Conservation (phyloP, 2,888 invertebrate genomes). For the Drosophila kuntzei region DNA sequence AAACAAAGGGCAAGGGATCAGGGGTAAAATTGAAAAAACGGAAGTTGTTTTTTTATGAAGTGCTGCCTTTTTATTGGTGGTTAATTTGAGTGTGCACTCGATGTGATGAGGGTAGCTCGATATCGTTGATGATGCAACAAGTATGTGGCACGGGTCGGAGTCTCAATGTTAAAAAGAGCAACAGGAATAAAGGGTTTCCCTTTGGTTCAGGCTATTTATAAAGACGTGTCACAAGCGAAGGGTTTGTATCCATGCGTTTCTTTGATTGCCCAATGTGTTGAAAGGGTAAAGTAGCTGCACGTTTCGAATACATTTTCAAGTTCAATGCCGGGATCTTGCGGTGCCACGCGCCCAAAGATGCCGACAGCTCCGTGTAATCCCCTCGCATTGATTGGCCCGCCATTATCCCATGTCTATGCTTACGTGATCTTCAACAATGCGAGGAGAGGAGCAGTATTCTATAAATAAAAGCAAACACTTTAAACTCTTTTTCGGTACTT, state of each 20-base stretch:
- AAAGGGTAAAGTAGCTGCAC: constrained; percentile 60
- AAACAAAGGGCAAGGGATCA: constrained; percentile 26
- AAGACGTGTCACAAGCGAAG: constrained; percentile 47
- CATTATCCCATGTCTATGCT: constrained; percentile 17
- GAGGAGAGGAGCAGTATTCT: constrained; percentile 34
- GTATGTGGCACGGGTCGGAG: constrained; percentile 23
- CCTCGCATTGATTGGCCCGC: constrained; percentile 64
- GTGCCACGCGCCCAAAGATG: constrained; percentile 67
- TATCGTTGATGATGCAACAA: constrained; percentile 66
- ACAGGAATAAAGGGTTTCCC: constrained; percentile 60
- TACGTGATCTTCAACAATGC: constrained; percentile 33
- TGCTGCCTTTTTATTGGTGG: constrained; percentile 82
- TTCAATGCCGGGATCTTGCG: constrained; percentile 80
- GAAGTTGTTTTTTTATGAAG: constrained; percentile 76
- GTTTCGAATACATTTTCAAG: constrained; percentile 68
- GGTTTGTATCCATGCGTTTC: constrained; percentile 25
- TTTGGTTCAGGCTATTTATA: constrained; percentile 50
- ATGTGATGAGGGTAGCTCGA: constrained; percentile 74
- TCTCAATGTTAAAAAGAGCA: constrained; percentile 15
- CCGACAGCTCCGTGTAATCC: constrained; percentile 59
- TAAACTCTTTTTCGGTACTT: constrained; percentile 69
- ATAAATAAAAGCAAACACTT: constrained; percentile 69
- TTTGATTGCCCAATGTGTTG: constrained; percentile 71
- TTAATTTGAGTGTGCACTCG: constrained; percentile 77
- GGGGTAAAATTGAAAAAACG: constrained; percentile 65